Conservation (phyloP, 2,888 invertebrate genomes). For the Stenchaetothrips biformis region DNA sequence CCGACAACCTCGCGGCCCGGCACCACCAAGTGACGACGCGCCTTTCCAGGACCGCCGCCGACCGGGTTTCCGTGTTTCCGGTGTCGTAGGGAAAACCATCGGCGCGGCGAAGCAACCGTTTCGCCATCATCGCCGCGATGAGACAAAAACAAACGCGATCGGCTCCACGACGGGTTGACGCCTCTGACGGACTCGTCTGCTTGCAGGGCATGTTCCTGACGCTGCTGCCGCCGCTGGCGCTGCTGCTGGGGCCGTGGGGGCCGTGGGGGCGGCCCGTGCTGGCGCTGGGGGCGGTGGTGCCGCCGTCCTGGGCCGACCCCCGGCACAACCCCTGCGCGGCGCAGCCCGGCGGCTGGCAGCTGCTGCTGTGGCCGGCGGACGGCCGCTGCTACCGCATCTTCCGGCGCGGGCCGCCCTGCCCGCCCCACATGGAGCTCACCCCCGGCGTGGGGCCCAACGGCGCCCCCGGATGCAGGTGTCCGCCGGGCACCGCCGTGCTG, state of each 20-base stretch:
- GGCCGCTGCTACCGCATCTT: constrained; percentile 84
- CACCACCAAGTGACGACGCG: neutral
- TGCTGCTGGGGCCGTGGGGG: constrained; percentile 19
- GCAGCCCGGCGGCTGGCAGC: constrained; percentile 77
- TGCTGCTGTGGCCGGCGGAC: constrained; percentile 77
- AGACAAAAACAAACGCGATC: too few species aligned
- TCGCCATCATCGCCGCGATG: too few species aligned
- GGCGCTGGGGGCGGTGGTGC: constrained; percentile 58
- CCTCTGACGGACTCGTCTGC: neutral
- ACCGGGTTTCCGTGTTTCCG: too few species aligned
- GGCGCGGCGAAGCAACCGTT: too few species aligned
- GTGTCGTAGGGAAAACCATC: too few species aligned
- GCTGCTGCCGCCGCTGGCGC: neutral
- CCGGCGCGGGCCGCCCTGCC: constrained; percentile 67
- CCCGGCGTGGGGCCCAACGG: constrained; percentile 54
- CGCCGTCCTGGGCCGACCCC: constrained; percentile 83
- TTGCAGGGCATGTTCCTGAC: constrained; percentile 2
- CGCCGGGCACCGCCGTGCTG: constrained; percentile 71
- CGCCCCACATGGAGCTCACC: constrained; percentile 76
- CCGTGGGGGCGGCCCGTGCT: constrained; percentile 3
- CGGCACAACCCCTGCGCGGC: constrained; percentile 74
- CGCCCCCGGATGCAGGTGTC: constrained; percentile 75
- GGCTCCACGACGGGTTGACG: neutral
- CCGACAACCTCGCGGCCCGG: neutral
- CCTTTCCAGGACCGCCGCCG: too few species aligned